Conservation (phyloP, 2,888 invertebrate genomes). For the Carpatolechia fugitivella region DNA sequence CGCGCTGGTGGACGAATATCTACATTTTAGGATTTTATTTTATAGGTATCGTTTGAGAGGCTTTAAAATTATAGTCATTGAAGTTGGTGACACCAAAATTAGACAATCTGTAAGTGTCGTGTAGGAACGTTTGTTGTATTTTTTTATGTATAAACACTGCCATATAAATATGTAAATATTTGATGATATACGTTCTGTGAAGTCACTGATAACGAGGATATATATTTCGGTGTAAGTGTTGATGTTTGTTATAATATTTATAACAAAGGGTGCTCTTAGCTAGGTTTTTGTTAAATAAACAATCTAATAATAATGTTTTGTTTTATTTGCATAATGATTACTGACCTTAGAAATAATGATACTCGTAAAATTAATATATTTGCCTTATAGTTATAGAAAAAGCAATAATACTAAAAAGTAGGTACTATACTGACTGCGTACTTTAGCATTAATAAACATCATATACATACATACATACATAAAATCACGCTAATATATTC, state of each 20-base stretch:
- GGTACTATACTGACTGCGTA: no score
- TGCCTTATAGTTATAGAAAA: no score
- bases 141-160: constrained; percentile 4
- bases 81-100: constrained; percentile 2
- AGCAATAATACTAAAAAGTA: no score
- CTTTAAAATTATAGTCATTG: constrained; percentile 5
- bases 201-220: constrained; percentile 3
- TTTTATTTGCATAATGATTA: background rate
- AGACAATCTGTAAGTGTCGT: background rate
- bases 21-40: background rate
- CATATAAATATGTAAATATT: constrained; percentile 4
- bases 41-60: background rate
- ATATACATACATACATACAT: no score
- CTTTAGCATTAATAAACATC: no score
- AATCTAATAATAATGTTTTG: background rate
- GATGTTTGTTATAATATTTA: constrained; percentile 70
- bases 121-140: background rate
- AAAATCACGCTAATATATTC: no score
- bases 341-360: background rate
- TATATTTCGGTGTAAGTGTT: constrained; percentile 27
- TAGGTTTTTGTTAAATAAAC: constrained; percentile 25
- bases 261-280: constrained; percentile 45
- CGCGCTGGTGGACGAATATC: background rate
- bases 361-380: no score
- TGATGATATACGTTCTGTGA: background rate